Evolutionary conservation across 1,140 invertebrate species (phyloP), one percentile per base, ranked within the genome.

Genomic region (Pseudomyrmex gracilis): DNA sequence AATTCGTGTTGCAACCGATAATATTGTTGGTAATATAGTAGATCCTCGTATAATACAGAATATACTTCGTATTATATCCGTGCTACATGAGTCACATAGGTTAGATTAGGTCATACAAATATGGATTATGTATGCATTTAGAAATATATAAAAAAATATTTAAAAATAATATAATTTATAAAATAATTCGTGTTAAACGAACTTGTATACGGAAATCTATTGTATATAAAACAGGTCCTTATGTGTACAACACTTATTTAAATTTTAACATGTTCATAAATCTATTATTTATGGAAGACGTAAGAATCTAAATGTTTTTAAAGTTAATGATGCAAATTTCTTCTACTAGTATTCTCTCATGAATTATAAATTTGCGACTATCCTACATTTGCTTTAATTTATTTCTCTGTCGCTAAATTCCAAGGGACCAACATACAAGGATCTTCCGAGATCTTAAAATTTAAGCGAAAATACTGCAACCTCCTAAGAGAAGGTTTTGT

Each of bases 401-500:
- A 58, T 70, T 57, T 55, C 55, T 10, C 12, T 47, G 51, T 55
- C 10, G 22, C 67, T 43, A 70, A 70, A 70, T 80, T 34, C 64
- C 68, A 24, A 13, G 0, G 13, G n/a, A 45, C 47, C 7, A 15
- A 10, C 20, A 22, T 15, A 22, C 8, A 60, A 80, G 2, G 47
- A 9, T 58, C 2, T 58, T 47, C n/a, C 15, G 47, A 8, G 22
- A 34, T 70, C 53, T 70, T 80, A 49, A 80, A 80, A 78, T 58
- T 80, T 71, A 24, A 58, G 10, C 34, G 12, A 34, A 58, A 57
- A 68, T 70, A 47, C 43, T 78, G 2, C 58, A 70, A 80, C 45
- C 10, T 12, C 12, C 71, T 82, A 82, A 82, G 73, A 67, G 68
- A 20, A 7, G 78, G 57, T 67, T 78, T 13, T 24, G 15, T 20